A percentile compares a stretch with the other conserved stretches of the same genome.
Evolutionary conservation across 2,888 invertebrate genomes (phyloP).

Genomic region (Antitype chi): DNA sequence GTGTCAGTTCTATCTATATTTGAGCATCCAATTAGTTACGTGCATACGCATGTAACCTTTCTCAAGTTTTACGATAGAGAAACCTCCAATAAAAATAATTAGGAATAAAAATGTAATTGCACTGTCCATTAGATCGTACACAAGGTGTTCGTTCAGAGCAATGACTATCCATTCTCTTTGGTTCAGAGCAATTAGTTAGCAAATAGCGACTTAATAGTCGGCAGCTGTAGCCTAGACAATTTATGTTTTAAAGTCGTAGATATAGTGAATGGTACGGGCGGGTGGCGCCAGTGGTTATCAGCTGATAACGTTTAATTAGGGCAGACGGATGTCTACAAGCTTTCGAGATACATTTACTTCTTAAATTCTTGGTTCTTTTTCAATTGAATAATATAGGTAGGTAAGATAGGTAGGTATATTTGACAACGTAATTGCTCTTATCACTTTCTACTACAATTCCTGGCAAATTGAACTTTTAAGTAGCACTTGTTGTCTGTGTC

Average conservation of each 20-base stretch:
- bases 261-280: conserved; percentile 55
- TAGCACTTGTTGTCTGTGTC: too few species aligned
- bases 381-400: not conserved
- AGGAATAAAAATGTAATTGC: conserved; percentile 25
- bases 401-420: not conserved
- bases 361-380: conserved; percentile 52
- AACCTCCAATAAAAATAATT: conserved; percentile 10
- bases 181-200: conserved; percentile 45
- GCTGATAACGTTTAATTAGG: conserved; percentile 77
- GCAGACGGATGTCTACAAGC: conserved; percentile 62
- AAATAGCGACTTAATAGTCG: conserved; percentile 37
- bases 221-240: conserved; percentile 44
- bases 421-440: conserved; percentile 2
- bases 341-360: conserved; percentile 47
- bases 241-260: conserved; percentile 51
- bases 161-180: too few species aligned
- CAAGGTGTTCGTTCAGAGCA: conserved; percentile 48
- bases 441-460: not conserved
- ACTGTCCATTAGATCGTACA: conserved; percentile 7
- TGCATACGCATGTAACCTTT: conserved; percentile 13
- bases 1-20: not conserved
- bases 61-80: not conserved
- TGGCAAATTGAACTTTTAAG: not conserved
- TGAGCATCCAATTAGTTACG: conserved; percentile 11
- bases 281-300: conserved; percentile 78